Evolutionary conservation across 1,140 invertebrate species (phyloP), one percentile per base, ranked within the genome.

Genomic region (Penaeus chinensis): DNA sequence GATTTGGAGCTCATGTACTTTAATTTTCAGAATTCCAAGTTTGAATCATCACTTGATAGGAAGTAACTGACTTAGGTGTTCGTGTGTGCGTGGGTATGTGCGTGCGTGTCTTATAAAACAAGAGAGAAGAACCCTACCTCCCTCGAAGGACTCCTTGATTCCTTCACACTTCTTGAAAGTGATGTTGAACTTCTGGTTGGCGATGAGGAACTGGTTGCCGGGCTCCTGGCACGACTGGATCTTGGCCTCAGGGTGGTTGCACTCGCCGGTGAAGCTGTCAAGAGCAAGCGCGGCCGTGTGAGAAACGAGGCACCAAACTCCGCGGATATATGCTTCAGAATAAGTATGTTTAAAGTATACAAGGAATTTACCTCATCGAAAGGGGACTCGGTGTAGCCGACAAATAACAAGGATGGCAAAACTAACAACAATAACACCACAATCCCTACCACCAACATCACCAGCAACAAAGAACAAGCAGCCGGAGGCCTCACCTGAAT

Each of bases 101-200:
- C 20, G 54, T 54, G 11, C 16, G 10, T 11, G 11, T 16, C 16
- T 16, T 54, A 54, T 13, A 54, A 16, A 54, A 11, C 54, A 5
- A 1, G 54, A 32, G 20, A 37, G 24, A 13, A 13, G 27, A 37
- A 71, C 91, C 92, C 93, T 92, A 96, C 96, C 93, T 92, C 97
- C 96, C 92, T 97, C 96, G 92, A 97, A 96, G 5, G 86, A 88
- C 20, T 90, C 87, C 66, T 88, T 85, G 47, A 90, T 88, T 22
- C 89, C 89, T 77, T 94, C 92, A 92, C 98, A 99, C 91, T 95
- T 95, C 87, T 96, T 96, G 92, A 98, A 99, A 13, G 96, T 98
- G 84, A 99, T 98, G 91, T 97, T 97, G 91, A 99, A 99, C 91
- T 99, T 98, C 92, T 99, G 97, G 93, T 99, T 99, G 54, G 97